Evolutionary conservation across 2,888 invertebrate species (phyloP).

Genomic region (Mythimna ferrago): DNA sequence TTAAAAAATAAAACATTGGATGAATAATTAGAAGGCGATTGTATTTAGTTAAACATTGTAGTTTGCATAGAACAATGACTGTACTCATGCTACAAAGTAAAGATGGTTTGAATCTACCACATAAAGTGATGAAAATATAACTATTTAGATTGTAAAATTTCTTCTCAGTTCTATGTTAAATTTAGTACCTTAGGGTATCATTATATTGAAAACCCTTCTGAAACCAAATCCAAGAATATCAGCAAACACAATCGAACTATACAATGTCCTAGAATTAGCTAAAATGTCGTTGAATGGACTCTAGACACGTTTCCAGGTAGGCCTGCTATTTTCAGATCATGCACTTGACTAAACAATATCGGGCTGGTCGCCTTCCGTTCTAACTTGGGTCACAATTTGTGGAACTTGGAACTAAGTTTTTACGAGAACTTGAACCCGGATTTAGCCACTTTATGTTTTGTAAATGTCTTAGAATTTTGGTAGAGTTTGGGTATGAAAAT

Average conservation of each 20-base stretch:
- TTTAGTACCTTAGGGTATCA: not conserved
- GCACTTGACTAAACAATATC: slow-evolving; percentile 57
- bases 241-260: slow-evolving; percentile 2
- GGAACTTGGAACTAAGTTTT: slow-evolving; percentile 30
- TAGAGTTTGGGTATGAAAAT: not conserved
- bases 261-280: slow-evolving; percentile 41
- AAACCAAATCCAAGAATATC: slow-evolving; percentile 21
- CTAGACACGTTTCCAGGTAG: slow-evolving; percentile 65
- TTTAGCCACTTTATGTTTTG: slow-evolving; percentile 17
- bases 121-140: not conserved
- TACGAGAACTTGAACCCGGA: slow-evolving; percentile 30
- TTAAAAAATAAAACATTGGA: not conserved
- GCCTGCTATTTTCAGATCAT: slow-evolving; percentile 61
- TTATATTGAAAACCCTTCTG: slow-evolving; percentile 10
- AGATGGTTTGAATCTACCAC: not conserved
- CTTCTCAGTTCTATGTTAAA: not conserved
- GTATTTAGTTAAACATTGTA: not conserved
- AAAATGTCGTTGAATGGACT: slow-evolving; percentile 45
- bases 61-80: slow-evolving; percentile 5
- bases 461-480: slow-evolving; percentile 9
- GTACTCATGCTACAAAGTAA: not conserved
- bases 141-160: not conserved
- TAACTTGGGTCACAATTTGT: slow-evolving; percentile 44
- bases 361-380: slow-evolving; percentile 41
- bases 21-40: not conserved